Percentiles rank a stretch among this genome's conserved stretches.
phyloP scores from a whole-genome alignment of 1,140 invertebrate genomes.

The Trichoplusia ni region DNA sequence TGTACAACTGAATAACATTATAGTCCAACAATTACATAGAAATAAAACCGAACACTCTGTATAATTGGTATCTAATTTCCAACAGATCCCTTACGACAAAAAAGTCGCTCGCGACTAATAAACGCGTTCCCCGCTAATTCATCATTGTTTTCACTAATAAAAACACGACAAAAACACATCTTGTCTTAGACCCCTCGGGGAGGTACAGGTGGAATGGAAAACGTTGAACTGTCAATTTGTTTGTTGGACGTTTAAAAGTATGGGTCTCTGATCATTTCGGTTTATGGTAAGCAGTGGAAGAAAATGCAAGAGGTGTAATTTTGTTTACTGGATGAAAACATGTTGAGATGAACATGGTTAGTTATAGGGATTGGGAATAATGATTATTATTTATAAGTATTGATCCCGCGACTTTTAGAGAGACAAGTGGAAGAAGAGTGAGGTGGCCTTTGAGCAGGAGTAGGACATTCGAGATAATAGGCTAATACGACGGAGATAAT shows the following conservation, averaged over 20 bases:
- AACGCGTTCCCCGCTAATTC: conserved; percentile 73
- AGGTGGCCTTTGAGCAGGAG: no score
- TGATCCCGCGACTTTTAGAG: no score
- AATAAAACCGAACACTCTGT: neutral
- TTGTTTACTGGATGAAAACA: no score
- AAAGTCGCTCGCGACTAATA: conserved; percentile 67
- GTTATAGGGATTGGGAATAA: no score
- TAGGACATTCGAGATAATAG: no score
- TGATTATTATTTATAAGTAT: no score
- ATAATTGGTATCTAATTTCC: conserved; percentile 6
- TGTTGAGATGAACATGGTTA: no score
- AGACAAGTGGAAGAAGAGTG: no score
- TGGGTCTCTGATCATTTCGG: no score
- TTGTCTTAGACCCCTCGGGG: conserved; percentile 22
- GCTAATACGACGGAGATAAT: no score
- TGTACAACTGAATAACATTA: neutral
- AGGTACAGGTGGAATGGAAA: conserved; percentile 19
- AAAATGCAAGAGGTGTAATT: no score
- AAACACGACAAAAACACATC: conserved; percentile 77
- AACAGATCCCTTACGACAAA: conserved; percentile 29
- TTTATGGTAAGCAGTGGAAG: no score
- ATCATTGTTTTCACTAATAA: conserved; percentile 79
- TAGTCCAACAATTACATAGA: neutral
- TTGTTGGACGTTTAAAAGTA: neutral
- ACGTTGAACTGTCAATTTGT: neutral